These are phyloP conservation scores for Leptodactylus fuscus DNA, from an alignment of 2,113 vertebrate genomes.

Conservation along the genomic window DNA sequence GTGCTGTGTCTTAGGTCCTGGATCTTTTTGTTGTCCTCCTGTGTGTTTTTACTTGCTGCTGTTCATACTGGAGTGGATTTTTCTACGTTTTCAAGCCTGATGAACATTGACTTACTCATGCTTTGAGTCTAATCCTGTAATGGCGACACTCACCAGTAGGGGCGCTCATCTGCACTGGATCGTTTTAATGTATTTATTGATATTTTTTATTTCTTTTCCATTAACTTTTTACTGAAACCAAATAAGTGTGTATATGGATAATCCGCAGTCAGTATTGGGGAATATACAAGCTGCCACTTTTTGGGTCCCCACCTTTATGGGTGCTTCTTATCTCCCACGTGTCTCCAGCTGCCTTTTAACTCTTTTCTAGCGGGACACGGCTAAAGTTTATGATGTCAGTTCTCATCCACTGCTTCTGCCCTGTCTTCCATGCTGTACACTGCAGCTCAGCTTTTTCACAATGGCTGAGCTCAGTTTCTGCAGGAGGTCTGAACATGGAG, in stretches of 20 bases:
- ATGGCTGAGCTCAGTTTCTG: no score
- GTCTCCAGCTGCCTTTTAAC: background rate
- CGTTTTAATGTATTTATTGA: background rate
- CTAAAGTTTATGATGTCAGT: no score
- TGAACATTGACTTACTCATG: background rate
- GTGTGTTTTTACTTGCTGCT: background rate
- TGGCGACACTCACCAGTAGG: background rate
- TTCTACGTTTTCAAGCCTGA: background rate
- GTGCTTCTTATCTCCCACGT: no score
- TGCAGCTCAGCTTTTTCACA: background rate
- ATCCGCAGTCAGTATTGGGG: no score
- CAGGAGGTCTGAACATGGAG: no score
- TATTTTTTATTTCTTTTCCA: background rate
- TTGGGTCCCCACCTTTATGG: no score
- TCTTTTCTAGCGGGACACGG: background rate
- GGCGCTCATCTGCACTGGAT: slow-evolving; percentile 3
- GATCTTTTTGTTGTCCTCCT: background rate
- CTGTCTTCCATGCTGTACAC: background rate
- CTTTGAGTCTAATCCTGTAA: background rate
- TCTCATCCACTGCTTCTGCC: background rate
- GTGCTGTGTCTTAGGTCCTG: background rate
- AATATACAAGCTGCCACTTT: no score
- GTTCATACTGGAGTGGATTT: background rate
- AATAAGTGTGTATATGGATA: no score
- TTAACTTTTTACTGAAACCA: background rate